Base-by-base conservation (phyloP, 1,140 invertebrate species). In the Marisa cornuarietis region DNA sequence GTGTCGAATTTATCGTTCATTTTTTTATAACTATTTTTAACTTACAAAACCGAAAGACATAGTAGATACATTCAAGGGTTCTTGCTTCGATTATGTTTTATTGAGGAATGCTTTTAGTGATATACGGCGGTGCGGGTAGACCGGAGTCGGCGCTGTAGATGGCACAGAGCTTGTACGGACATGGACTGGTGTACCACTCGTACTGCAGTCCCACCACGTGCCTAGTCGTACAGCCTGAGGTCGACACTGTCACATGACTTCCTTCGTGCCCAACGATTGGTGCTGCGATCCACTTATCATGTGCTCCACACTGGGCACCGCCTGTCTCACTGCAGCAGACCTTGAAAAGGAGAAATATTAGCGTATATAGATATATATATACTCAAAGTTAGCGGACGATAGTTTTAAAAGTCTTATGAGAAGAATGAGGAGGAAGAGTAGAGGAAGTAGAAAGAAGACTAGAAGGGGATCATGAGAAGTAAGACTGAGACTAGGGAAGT, bases 161-260 rank as follows among this genome's bases (percentile, higher is more conserved):
- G 26, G 82, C 71, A 52, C 83, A 85, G n/a, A 81, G 78, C 65
- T 80, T 83, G 42, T 82, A 77, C 0, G 18, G 26, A 75, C 83
- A 85, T 18, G 83, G 83, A 78, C 80, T 83, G n/a, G 81, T 79
- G 52, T 71, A 65, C 83, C 83, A 85, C 0, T 78, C 82, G 54
- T 85, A 85, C 71, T 82, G 72, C 8, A 85, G 61, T 52, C 80
- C 83, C 49, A 66, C 63, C 22, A 83, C n/a, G 20, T 79, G 62
- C 26, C 49, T 54, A 20, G 24, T 54, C 31, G 66, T 51, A 71
- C 82, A 83, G 13, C 63, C 65, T 16, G 54, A 65, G 22, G 61
- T 78, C 16, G 72, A 65, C 31, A 86, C 66, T 2, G 78, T 82
- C 26, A 86, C 79, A 22, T 71, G 61, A 18, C 81, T 76, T 10